A percentile compares a stretch with the other conserved stretches of the same genome.
These are phyloP conservation scores for Sinella curviseta DNA, from an alignment of 1,140 invertebrate species.

Conservation along the genomic window DNA sequence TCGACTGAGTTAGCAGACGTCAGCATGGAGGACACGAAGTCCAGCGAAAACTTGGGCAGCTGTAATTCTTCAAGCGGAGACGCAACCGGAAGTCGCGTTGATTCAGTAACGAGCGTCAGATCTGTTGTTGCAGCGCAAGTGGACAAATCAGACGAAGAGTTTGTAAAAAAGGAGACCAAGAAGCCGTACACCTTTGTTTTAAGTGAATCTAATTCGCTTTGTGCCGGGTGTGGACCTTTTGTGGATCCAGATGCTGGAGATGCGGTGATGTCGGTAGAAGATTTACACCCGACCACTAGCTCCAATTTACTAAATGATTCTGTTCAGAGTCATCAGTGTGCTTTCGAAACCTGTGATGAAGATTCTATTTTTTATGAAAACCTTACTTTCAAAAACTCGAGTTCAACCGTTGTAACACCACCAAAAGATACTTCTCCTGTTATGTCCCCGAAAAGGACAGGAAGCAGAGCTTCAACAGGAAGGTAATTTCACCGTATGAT, in stretches of 20 bases:
- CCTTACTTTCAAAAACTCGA: not conserved
- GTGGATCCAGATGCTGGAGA: slow-evolving; percentile 27
- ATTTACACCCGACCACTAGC: slow-evolving; percentile 8
- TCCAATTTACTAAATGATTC: not conserved
- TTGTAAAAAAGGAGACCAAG: slow-evolving; percentile 17
- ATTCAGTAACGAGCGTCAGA: not conserved
- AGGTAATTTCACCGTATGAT: not conserved
- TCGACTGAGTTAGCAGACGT: not conserved
- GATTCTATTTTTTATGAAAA: slow-evolving; percentile 46
- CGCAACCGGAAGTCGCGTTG: not conserved
- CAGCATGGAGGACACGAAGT: not conserved
- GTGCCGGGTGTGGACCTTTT: slow-evolving; percentile 43
- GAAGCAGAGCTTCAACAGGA: not conserved
- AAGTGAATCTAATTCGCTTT: slow-evolving; percentile 38
- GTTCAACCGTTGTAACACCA: not conserved
- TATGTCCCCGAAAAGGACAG: not conserved
- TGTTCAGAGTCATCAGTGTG: slow-evolving; percentile 37
- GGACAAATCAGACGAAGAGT: not conserved
- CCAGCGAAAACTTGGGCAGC: not conserved
- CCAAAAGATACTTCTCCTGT: not conserved
- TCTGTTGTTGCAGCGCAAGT: not conserved
- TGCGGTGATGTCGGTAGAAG: not conserved
- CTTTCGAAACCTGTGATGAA: slow-evolving; percentile 49
- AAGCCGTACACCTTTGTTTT: slow-evolving; percentile 41
- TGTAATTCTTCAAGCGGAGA: not conserved